These are phyloP conservation scores for Phrynocephalus forsythii DNA, from an alignment of 2,797 vertebrate species.

Conservation along the genomic window DNA sequence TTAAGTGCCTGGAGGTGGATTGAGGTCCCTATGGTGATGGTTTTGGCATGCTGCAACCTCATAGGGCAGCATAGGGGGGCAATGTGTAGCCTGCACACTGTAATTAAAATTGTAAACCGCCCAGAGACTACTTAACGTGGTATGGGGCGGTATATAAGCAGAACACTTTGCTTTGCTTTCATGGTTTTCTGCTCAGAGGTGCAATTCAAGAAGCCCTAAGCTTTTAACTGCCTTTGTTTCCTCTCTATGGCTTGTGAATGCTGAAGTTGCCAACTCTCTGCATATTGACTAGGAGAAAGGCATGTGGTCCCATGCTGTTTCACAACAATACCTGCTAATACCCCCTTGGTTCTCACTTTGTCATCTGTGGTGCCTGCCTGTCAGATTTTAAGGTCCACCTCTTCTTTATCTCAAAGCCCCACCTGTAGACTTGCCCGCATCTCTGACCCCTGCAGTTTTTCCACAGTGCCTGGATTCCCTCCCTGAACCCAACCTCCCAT, in stretches of 20 bases:
- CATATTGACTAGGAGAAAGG: not conserved
- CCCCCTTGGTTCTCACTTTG: slow-evolving; percentile 6
- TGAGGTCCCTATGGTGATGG: slow-evolving; percentile 10
- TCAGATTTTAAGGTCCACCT: slow-evolving; percentile 32
- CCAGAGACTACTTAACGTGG: too few relatives aligned
- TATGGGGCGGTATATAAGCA: too few relatives aligned
- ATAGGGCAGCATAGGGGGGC: not conserved
- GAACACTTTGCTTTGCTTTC: too few relatives aligned
- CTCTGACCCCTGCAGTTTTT: slow-evolving; percentile 74
- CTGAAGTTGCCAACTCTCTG: slow-evolving; percentile 37
- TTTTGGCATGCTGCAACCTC: slow-evolving; percentile 50
- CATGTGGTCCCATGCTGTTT: slow-evolving; percentile 43
- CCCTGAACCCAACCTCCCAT: slow-evolving; percentile 65
- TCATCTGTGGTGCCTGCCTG: slow-evolving; percentile 35
- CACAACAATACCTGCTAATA: slow-evolving; percentile 52
- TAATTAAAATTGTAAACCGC: too few relatives aligned
- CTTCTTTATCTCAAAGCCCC: slow-evolving; percentile 52
- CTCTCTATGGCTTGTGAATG: slow-evolving; percentile 29
- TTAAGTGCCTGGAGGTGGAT: not conserved
- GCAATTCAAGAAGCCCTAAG: slow-evolving; percentile 44
- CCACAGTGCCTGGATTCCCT: slow-evolving; percentile 70
- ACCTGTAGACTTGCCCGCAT: slow-evolving; percentile 59
- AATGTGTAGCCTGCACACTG: too few relatives aligned
- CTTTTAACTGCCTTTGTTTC: not conserved
- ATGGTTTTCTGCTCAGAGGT: slow-evolving; percentile 26